Percentiles rank a stretch among this genome's conserved stretches.
Evolutionary conservation across 2,888 invertebrate species (phyloP).

Genomic region (Cacoxenus indagator): DNA sequence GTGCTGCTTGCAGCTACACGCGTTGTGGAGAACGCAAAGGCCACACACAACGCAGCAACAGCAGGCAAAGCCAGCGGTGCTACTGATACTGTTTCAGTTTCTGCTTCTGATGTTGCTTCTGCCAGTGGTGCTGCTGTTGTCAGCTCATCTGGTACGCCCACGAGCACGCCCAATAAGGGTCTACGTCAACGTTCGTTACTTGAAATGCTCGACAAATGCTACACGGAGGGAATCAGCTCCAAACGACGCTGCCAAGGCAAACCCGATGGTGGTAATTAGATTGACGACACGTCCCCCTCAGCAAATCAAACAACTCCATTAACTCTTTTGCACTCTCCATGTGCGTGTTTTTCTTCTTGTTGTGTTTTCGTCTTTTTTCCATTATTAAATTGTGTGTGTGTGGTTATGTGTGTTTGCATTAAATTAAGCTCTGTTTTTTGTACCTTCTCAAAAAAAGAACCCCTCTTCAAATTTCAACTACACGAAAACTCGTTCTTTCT

Average conservation of each 20-base stretch:
- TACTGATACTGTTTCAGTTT: not conserved
- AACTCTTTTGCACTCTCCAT: not conserved
- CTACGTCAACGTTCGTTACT: constrained; percentile 60
- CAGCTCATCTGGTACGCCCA: not conserved
- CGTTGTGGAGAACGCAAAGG: not conserved
- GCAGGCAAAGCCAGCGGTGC: not conserved
- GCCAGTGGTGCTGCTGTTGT: too few species aligned
- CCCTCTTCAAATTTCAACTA: not conserved
- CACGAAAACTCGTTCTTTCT: not conserved
- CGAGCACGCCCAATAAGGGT: constrained; percentile 4
- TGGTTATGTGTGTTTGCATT: not conserved
- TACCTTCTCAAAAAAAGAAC: constrained; percentile 20
- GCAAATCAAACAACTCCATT: too few species aligned
- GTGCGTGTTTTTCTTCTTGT: not conserved
- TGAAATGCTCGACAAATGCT: constrained; percentile 68
- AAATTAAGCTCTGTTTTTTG: constrained; percentile 6
- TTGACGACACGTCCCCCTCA: too few species aligned
- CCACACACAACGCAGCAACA: not conserved
- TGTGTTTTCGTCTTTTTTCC: not conserved
- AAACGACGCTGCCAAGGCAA: constrained; percentile 42
- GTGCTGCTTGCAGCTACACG: constrained; percentile 24
- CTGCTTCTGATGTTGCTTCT: not conserved
- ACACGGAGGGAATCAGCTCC: constrained; percentile 50
- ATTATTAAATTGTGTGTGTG: not conserved
- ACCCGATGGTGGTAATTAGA: constrained; percentile 31